Evolutionary conservation across 1,140 invertebrate species (phyloP).

Genomic region (Zaprionus vittiger): DNA sequence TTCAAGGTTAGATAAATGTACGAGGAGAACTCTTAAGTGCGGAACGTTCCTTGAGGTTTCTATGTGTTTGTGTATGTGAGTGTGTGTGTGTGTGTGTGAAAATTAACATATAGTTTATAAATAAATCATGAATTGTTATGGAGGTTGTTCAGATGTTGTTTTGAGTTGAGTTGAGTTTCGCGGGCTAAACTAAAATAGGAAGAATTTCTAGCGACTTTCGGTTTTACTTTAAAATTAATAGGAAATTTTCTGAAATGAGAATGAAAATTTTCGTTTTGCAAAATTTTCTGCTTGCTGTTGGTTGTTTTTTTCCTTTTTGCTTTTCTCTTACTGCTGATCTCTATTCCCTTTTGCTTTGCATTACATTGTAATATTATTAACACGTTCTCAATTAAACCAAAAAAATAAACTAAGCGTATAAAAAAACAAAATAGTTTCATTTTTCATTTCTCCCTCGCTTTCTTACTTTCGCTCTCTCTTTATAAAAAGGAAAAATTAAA

Average conservation of each 20-base stretch:
- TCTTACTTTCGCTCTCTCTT: slow-evolving; percentile 51
- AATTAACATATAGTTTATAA: slow-evolving; percentile 56
- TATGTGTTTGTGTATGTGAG: slow-evolving; percentile 41
- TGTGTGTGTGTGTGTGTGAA: slow-evolving; percentile 49
- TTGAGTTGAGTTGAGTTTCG: slow-evolving; percentile 36
- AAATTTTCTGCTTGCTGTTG: background rate
- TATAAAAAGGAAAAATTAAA: slow-evolving; percentile 76
- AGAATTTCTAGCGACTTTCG: slow-evolving; percentile 59
- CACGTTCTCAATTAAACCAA: slow-evolving; percentile 63
- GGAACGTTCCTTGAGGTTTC: slow-evolving; percentile 72
- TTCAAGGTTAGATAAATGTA: slow-evolving; percentile 31
- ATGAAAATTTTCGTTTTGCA: slow-evolving; percentile 53
- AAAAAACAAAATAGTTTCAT: slow-evolving; percentile 68
- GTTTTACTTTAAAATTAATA: slow-evolving; percentile 72
- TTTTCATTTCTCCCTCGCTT: slow-evolving; percentile 44
- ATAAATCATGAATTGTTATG: slow-evolving; percentile 30
- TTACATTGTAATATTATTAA: slow-evolving; percentile 64
- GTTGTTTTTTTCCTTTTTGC: slow-evolving; percentile 21
- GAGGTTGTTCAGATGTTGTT: slow-evolving; percentile 25
- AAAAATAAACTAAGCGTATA: slow-evolving; percentile 71
- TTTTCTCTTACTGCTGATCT: slow-evolving; percentile 32
- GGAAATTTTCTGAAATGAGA: slow-evolving; percentile 60
- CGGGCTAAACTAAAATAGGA: slow-evolving; percentile 74
- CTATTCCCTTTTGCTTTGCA: slow-evolving; percentile 22
- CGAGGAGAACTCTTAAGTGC: slow-evolving; percentile 65